Percentiles rank a stretch among this genome's conserved stretches.
Evolutionary conservation across 2,113 vertebrate species (phyloP).

Genomic region (Nothoprocta perdicaria): DNA sequence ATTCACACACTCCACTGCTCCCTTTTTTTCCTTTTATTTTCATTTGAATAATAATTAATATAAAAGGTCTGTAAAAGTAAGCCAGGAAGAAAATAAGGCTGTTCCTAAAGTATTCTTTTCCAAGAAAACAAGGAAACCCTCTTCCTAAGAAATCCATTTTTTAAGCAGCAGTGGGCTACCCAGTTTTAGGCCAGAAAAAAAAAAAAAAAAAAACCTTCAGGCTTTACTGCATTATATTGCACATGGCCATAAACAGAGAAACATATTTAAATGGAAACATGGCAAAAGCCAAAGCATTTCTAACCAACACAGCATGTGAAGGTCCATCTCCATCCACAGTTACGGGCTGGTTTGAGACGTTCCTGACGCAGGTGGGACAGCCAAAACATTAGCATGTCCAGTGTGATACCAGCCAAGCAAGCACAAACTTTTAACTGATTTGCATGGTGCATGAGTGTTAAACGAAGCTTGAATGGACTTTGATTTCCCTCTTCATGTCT

Average conservation of each 20-base stretch:
- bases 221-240: neutral
- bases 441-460: neutral
- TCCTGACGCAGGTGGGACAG: neutral
- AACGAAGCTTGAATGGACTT: neutral
- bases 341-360: neutral
- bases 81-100: neutral
- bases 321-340: neutral
- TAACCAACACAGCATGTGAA: neutral
- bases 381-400: constrained; percentile 18
- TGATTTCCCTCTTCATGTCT: neutral
- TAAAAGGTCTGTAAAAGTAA: neutral
- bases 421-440: constrained; percentile 1
- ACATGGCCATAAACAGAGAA: neutral
- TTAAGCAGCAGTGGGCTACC: neutral
- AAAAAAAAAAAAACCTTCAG: neutral
- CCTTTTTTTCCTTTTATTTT: neutral
- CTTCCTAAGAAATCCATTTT: neutral
- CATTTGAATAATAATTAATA: neutral
- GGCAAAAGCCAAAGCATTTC: neutral
- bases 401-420: constrained; percentile 8
- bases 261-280: neutral
- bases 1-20: neutral
- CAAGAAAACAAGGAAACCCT: neutral
- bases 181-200: neutral
- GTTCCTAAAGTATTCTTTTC: no score